phyloP scores from a whole-genome alignment of 2,113 vertebrate species.

The Heteronetta atricapilla region DNA sequence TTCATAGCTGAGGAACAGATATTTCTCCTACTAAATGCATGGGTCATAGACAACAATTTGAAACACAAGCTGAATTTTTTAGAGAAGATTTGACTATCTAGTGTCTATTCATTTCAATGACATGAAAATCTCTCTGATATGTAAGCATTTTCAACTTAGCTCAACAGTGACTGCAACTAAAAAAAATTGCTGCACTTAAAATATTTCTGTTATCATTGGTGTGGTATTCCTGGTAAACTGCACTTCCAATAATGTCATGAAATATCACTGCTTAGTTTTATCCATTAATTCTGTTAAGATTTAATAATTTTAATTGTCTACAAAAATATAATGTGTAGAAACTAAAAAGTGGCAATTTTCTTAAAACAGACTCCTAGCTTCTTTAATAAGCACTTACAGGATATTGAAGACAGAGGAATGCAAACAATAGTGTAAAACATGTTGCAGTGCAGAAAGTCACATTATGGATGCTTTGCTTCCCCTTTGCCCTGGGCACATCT shows the following conservation, averaged over 20 bases:
- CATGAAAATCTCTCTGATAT: not conserved
- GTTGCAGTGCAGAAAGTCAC: not conserved
- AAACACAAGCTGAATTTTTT: not conserved
- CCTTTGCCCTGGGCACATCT: not conserved
- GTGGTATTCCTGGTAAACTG: not conserved
- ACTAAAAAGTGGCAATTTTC: accelerated
- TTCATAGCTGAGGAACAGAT: not conserved
- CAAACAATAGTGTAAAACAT: not conserved
- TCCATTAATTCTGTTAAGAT: not conserved
- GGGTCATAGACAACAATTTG: not conserved
- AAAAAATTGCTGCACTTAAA: not conserved
- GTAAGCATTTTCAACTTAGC: not conserved
- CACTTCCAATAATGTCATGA: not conserved
- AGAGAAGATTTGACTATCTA: not conserved
- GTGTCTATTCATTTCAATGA: not conserved
- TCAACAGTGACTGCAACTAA: not conserved
- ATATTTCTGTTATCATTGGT: not conserved
- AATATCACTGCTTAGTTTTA: not conserved
- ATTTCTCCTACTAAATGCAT: not conserved
- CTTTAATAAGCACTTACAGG: not conserved
- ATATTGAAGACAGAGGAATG: not conserved
- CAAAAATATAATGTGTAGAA: not conserved
- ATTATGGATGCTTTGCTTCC: not conserved
- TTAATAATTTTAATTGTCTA: not conserved
- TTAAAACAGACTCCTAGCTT: not conserved